Evolutionary conservation across 2,797 vertebrate species (phyloP).

Genomic region (Cheirogaleus major): DNA sequence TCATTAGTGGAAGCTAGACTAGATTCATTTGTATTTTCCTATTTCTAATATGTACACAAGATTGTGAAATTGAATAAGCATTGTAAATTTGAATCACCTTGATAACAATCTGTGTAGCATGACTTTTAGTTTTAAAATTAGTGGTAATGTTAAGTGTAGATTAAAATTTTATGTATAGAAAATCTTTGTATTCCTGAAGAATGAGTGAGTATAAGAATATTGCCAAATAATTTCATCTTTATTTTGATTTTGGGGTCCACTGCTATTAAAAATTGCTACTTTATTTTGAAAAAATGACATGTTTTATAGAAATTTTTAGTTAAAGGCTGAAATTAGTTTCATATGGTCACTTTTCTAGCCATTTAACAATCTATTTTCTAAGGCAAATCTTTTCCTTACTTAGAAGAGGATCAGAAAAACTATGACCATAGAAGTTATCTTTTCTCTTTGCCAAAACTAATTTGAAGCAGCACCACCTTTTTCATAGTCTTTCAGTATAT

Average conservation of each 20-base stretch:
- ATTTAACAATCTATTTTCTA: background rate
- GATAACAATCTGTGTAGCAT: background rate
- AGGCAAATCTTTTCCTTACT: background rate
- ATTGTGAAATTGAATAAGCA: background rate
- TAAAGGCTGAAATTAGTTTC: background rate
- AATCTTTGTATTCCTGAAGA: conserved; percentile 26
- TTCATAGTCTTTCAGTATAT: background rate
- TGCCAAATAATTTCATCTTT: background rate
- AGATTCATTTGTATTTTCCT: conserved; percentile 22
- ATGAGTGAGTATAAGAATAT: background rate
- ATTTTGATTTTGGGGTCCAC: background rate
- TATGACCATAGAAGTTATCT: background rate
- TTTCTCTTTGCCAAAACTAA: conserved; percentile 4
- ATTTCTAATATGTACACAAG: background rate
- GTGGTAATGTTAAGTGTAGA: background rate
- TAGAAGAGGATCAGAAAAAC: background rate
- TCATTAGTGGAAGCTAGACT: background rate
- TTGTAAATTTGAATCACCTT: conserved; percentile 9
- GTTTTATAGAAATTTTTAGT: background rate
- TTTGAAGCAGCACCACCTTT: background rate
- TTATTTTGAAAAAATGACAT: background rate
- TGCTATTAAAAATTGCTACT: background rate
- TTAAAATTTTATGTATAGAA: background rate
- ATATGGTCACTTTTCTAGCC: background rate
- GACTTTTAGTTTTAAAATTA: background rate